A percentile compares a stretch with the other conserved stretches of the same genome.
These are phyloP conservation scores for Amphipoea lucens DNA, from an alignment of 2,888 invertebrate species.

Conservation along the genomic window DNA sequence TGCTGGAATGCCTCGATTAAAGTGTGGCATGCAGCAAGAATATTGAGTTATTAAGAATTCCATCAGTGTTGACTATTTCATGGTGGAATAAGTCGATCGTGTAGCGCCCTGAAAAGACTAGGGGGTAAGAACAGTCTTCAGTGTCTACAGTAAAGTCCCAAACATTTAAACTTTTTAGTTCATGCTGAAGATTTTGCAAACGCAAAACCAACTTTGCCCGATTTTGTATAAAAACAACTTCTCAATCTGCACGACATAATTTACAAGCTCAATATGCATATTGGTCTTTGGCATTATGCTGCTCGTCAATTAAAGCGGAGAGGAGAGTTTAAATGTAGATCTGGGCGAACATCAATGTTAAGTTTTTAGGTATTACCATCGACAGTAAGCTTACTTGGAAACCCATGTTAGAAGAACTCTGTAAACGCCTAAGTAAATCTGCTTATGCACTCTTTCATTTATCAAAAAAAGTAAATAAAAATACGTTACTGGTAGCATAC, in stretches of 20 bases:
- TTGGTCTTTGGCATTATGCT: not conserved
- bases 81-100: no score
- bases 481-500: no score
- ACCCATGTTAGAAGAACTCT: no score
- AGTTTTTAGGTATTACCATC: no score
- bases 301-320: not conserved
- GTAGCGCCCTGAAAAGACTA: not conserved
- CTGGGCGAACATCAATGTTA: not conserved
- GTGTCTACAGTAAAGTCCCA: not conserved
- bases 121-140: not conserved
- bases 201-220: not conserved
- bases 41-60: constrained; percentile 9
- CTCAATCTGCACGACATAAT: not conserved
- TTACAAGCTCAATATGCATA: not conserved
- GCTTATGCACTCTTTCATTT: no score
- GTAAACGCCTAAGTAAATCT: no score
- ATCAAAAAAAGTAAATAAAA: no score
- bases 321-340: not conserved
- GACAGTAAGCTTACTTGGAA: no score
- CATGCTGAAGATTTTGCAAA: not conserved
- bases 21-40: not conserved
- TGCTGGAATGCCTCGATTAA: constrained; percentile 1
- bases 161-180: not conserved
- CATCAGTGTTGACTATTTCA: not conserved
- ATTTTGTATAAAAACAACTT: no score